Base-by-base conservation (phyloP, 2,888 invertebrate genomes). In the Polyploca ridens region DNA sequence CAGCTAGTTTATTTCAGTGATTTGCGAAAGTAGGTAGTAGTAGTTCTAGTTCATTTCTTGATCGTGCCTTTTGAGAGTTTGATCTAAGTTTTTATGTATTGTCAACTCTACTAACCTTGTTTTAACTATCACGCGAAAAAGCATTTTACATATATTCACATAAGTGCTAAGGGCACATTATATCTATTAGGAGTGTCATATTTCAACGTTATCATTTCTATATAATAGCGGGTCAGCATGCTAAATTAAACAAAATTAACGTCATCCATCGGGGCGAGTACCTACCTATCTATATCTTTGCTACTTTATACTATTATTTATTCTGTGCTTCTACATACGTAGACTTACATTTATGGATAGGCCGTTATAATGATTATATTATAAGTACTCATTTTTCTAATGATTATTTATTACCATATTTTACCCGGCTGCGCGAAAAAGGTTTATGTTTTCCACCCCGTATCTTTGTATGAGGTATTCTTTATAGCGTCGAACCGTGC, bases 191-290 rank as follows among this genome's bases (percentile, higher is more conserved):
- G 46, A 54, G 54, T 19, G 67, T 75, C 67, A 14, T 62, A 54
- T 5, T 73, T 64, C 64, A 69, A 33, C 61, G 27, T 44, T 66
- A 65, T 60, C 57, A 62, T 64, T 27, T 64, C 57, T 66, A 71
- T 3, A 44, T 63, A 64, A 68, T 64, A 19, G 58, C 16, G 41
- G 66, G 64, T 49, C 49, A 62, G 49, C 49, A 68, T 63, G 67
- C 63, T 66, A 72, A 73, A 69, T 71, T 68, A 75, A 63, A 68
- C 66, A 69, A 58, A 59, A 68, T 72, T 70, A 66, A 63, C 71
- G 70, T 74, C 72, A 76, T 62, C 54, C 60, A 63, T 16, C n/a
- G 3, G 54, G 14, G 54, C 8, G 54, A 19, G 54, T 54, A 54
- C 4, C n/a, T 49, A 49, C n/a, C 46, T 16, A 38, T 8, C 41